Conservation (phyloP, 35 echinoderm and acorn worm species). For the Lytechinus pictus region DNA sequence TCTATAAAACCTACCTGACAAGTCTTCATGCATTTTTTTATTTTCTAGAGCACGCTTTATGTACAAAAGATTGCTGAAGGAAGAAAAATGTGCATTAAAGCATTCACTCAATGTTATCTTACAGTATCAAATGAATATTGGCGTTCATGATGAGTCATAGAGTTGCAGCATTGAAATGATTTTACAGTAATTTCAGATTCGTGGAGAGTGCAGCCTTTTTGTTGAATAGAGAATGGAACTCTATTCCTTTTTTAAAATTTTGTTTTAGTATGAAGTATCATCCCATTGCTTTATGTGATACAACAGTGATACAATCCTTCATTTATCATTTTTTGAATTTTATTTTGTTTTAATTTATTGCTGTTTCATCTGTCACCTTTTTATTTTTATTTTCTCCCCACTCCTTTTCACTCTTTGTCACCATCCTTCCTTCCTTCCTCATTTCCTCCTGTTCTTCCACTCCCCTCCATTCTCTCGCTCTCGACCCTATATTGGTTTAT, state of each 20-base stretch:
- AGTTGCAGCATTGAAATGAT: not conserved
- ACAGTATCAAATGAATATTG: not conserved
- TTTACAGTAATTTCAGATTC: not conserved
- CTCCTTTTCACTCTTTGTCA: not conserved
- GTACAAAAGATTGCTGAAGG: not conserved
- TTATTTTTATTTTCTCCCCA: not conserved
- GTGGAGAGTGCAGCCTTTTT: no score
- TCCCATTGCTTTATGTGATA: no score
- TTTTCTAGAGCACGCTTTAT: not conserved
- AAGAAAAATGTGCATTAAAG: not conserved
- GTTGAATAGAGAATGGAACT: no score
- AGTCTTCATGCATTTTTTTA: not conserved
- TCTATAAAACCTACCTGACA: not conserved
- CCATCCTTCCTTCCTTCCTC: not conserved
- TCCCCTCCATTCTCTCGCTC: not conserved
- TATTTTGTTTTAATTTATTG: no score
- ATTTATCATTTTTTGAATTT: no score
- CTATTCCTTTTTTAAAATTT: no score
- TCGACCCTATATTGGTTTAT: no score
- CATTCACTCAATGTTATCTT: not conserved
- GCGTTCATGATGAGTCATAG: not conserved
- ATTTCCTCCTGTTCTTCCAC: not conserved
- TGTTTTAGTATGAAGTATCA: no score
- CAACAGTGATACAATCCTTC: no score
- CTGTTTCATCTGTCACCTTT: no score